Evolutionary conservation across 1,140 invertebrate species (phyloP).

Genomic region (Samia ricini): DNA sequence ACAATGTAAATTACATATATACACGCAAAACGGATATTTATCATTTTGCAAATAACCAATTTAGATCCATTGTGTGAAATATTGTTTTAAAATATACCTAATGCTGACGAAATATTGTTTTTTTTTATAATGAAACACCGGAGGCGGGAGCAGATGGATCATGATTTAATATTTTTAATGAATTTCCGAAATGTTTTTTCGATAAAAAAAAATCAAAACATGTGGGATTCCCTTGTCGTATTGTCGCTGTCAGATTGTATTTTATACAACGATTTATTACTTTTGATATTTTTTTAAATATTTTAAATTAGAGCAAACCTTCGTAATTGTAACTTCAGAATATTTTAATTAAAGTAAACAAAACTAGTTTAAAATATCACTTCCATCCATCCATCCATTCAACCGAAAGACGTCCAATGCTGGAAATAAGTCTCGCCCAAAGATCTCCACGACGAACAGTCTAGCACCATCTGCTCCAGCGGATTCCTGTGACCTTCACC

Average conservation of each 20-base stretch:
- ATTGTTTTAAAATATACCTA: neutral
- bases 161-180: slow-evolving; percentile 52
- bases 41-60: neutral
- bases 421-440: no score
- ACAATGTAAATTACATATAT: neutral
- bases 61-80: neutral
- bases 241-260: slow-evolving; percentile 28
- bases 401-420: no score
- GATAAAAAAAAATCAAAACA: slow-evolving; percentile 40
- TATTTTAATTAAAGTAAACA: no score
- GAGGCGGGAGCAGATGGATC: slow-evolving; percentile 41
- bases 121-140: slow-evolving; percentile 22
- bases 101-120: slow-evolving; percentile 21
- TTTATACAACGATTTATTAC: neutral
- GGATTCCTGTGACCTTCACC: no score
- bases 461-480: no score
- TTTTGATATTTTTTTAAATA: slow-evolving; percentile 27
- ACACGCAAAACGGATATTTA: neutral
- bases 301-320: no score
- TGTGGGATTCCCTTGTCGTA: slow-evolving; percentile 33
- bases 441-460: no score
- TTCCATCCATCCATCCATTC: no score
- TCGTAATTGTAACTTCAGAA: no score
- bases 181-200: slow-evolving; percentile 45
- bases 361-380: no score